Evolutionary conservation across 2,888 invertebrate species (phyloP).

Genomic region (Scaptomyza reducta): DNA sequence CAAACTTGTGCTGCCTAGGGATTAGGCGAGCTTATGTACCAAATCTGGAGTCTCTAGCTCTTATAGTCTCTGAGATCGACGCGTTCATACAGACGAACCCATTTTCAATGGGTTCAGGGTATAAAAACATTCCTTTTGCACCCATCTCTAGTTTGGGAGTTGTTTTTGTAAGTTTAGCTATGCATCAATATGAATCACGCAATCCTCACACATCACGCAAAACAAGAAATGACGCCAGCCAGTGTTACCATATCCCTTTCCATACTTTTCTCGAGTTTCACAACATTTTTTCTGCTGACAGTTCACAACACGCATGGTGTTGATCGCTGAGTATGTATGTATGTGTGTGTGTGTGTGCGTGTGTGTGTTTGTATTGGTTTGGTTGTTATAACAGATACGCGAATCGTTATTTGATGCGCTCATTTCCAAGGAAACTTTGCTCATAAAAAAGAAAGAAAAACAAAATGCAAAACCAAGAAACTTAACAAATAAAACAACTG

Average conservation of each 20-base stretch:
- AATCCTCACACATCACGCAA: constrained; percentile 50
- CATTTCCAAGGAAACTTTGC: constrained; percentile 74
- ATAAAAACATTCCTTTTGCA: too few species aligned
- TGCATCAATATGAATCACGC: constrained; percentile 68
- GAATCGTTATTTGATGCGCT: constrained; percentile 58
- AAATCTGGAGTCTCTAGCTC: too few species aligned
- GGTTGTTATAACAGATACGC: constrained; percentile 60
- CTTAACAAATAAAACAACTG: constrained; percentile 47
- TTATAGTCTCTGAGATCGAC: too few species aligned
- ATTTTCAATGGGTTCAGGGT: too few species aligned
- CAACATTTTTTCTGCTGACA: constrained; percentile 39
- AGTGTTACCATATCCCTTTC: constrained; percentile 7
- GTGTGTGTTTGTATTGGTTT: constrained; percentile 5
- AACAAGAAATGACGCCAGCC: constrained; percentile 65
- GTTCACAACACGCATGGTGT: constrained; percentile 65
- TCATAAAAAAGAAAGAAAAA: constrained; percentile 57
- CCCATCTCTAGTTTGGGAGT: constrained; percentile 26
- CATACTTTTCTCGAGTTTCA: not conserved
- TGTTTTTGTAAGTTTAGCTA: constrained; percentile 29
- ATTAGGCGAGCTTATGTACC: too few species aligned
- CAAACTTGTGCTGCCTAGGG: too few species aligned
- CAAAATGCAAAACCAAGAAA: constrained; percentile 20
- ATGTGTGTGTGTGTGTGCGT: constrained; percentile 6
- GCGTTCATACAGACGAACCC: too few species aligned
- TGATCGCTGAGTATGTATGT: constrained; percentile 38